Percentiles rank a stretch among this genome's conserved stretches.
Evolutionary conservation across 2,797 vertebrate species (phyloP).

Genomic region (Lates japonicus): DNA sequence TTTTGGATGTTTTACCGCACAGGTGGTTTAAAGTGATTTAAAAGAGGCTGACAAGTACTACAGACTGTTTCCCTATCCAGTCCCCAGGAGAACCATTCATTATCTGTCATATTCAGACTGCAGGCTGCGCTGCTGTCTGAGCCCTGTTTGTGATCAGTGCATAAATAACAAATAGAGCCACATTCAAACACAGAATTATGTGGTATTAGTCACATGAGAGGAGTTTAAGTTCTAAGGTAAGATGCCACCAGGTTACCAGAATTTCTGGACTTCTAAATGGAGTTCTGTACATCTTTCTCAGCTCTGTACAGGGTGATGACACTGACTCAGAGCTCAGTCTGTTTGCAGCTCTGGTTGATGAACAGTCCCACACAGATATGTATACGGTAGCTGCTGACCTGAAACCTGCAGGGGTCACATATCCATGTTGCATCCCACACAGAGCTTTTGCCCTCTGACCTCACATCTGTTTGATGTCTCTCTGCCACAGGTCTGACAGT

Average conservation of each 20-base stretch:
- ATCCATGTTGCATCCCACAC: conserved; percentile 25
- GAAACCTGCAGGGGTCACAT: conserved; percentile 49
- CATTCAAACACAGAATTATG: background rate
- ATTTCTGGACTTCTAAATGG: conserved; percentile 17
- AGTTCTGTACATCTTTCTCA: conserved; percentile 6
- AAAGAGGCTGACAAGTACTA: conserved; percentile 33
- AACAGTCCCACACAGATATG: conserved; percentile 5
- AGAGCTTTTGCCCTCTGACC: conserved; percentile 47
- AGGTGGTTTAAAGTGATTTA: conserved; percentile 67
- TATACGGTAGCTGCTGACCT: conserved; percentile 59
- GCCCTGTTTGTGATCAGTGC: background rate
- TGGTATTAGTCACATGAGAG: background rate
- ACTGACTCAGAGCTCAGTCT: conserved; percentile 4
- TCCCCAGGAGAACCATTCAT: conserved; percentile 56
- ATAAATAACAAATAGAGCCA: background rate
- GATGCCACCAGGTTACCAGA: background rate
- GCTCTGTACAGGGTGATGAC: conserved; percentile 19
- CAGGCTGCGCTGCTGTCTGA: conserved; percentile 17
- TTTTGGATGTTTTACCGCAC: conserved; percentile 45
- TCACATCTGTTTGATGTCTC: conserved; percentile 54
- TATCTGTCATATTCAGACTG: conserved; percentile 34
- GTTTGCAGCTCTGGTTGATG: conserved; percentile 15
- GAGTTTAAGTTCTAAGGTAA: background rate
- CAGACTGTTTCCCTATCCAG: conserved; percentile 56
- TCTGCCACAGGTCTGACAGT: conserved; percentile 19